A percentile compares a stretch with the other conserved stretches of the same genome.
phyloP scores from a whole-genome alignment of 2,797 vertebrate species.

The Acrossocheilus wenchowensis region DNA sequence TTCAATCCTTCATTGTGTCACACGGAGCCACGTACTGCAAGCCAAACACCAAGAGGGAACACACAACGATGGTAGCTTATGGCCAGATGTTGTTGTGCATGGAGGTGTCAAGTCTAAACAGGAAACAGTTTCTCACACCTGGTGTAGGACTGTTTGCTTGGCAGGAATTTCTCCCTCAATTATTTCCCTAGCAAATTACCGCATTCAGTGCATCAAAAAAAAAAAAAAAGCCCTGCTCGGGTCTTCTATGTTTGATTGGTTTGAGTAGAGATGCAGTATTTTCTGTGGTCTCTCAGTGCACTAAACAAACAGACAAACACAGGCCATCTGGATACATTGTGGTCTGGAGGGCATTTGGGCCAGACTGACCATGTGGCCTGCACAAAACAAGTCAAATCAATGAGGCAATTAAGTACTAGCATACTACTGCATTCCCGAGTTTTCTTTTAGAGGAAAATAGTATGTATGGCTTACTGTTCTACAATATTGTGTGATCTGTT shows the following conservation, averaged over 20 bases:
- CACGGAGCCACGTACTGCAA: constrained; percentile 41
- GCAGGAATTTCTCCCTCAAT: constrained; percentile 64
- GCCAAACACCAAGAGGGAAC: constrained; percentile 48
- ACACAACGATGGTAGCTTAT: constrained; percentile 58
- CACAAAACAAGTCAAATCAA: constrained; percentile 8
- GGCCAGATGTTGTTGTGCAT: constrained; percentile 72
- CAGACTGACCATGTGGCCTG: constrained; percentile 4
- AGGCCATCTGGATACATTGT: constrained; percentile 53
- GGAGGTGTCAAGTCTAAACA: constrained; percentile 74
- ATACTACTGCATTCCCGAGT: background rate
- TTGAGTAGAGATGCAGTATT: constrained; percentile 51
- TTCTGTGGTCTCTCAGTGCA: constrained; percentile 56
- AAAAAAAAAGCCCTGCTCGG: background rate
- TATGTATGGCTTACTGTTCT: background rate
- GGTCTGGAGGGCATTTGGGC: constrained; percentile 14
- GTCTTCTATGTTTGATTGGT: constrained; percentile 53
- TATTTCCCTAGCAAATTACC: constrained; percentile 40
- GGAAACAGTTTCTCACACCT: constrained; percentile 74
- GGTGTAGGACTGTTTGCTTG: constrained; percentile 68
- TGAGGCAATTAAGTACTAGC: background rate
- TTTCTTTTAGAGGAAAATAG: background rate
- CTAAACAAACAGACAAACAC: constrained; percentile 59
- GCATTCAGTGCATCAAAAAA: constrained; percentile 39
- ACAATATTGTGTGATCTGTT: background rate
- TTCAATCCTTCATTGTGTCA: constrained; percentile 14